Evolutionary conservation across 2,113 vertebrate species (phyloP).

Genomic region (Actenoides hombroni): DNA sequence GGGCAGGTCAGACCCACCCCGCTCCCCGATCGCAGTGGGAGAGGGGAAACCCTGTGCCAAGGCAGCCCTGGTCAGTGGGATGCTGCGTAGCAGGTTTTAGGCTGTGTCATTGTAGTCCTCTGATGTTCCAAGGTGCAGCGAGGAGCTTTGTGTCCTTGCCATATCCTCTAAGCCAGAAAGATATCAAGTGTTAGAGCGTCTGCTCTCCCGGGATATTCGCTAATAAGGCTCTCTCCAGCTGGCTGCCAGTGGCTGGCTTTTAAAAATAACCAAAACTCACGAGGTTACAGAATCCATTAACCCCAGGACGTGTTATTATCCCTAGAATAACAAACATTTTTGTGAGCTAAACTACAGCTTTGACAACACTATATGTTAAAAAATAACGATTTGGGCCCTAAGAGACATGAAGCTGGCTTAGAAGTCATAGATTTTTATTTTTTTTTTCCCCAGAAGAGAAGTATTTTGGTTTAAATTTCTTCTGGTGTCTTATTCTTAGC

Average conservation of each 20-base stretch:
- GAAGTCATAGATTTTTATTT: neutral
- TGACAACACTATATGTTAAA: neutral
- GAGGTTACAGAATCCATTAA: slow-evolving; percentile 2
- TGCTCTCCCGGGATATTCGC: neutral
- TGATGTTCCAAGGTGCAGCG: neutral
- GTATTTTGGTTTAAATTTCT: neutral
- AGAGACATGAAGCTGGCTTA: neutral
- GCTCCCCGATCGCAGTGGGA: neutral
- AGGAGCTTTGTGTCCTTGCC: slow-evolving; percentile 17
- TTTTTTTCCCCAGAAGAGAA: neutral
- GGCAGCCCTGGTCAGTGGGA: neutral
- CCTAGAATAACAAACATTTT: neutral
- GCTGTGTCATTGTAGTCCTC: neutral
- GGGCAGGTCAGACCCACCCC: neutral
- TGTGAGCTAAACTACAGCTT: neutral
- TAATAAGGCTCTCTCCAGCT: neutral
- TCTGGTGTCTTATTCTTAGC: neutral
- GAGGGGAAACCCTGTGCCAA: neutral
- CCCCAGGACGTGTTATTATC: neutral
- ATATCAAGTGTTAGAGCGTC: neutral
- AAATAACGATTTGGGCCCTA: neutral
- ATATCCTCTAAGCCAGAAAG: neutral
- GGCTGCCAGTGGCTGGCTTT: neutral
- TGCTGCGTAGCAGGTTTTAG: neutral
- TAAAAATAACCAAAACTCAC: neutral